Evolutionary conservation across 2,888 invertebrate species (phyloP), one percentile per base, ranked within the genome.

Genomic region (Notodonta ziczac): DNA sequence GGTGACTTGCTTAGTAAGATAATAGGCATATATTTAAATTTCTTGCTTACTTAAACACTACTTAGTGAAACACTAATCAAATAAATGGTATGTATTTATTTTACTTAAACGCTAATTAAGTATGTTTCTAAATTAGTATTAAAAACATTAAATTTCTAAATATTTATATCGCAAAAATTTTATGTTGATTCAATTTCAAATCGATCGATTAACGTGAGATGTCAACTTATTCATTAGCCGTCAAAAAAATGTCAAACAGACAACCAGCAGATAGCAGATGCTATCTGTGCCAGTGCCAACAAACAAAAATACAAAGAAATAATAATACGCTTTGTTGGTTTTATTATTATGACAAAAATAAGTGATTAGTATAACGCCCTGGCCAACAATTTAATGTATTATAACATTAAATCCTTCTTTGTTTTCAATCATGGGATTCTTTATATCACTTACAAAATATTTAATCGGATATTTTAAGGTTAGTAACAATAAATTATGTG

Each of bases 81-180:
- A 62, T 81, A 80, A 77, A 84, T 85, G 83, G 84, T 84, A 74
- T 71, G 83, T 71, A 59, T 40, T 46, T n/a, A 12, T 42, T 42
- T 8, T 8, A 42, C 9, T 9, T 46, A 46, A 46, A 46, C n/a
- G 5, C 13, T 46, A 6, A 13, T 46, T 4, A 46, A 46, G 5
- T 35, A 35, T 46, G 4, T 46, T 46, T 46, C 5, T 46, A 6
- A 12, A 10, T 42, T 9, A 5, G 13, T 46, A 46, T 5, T n/a
- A 46, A 46, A 46, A 46, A 42, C 4, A 7, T 9, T 42, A 10
- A 4, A 9, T 12, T 42, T 42, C 0, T 35, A 6, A 6, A 35
- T 35, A 6, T 35, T n/a, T 35, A 35, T 35, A 35, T 35, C 7
- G 2, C 24, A 24, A 35, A 7, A 6, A 35, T 35, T 35, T 1